These are phyloP conservation scores for Recurvirostra avosetta DNA, from an alignment of 2,113 vertebrate species.

Conservation along the genomic window DNA sequence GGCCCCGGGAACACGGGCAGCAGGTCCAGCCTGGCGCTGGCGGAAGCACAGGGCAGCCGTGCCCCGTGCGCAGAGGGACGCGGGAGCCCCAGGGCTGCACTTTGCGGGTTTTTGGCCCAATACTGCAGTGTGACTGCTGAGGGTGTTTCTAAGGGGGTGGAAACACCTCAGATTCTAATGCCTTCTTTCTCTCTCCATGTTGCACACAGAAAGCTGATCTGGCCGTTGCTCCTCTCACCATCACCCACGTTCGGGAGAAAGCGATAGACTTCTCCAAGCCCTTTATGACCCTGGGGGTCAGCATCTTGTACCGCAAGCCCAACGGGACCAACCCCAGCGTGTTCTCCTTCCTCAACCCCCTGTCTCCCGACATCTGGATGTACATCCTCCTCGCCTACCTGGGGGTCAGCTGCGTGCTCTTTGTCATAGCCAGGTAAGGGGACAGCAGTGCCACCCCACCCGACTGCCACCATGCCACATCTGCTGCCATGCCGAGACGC, in stretches of 20 bases:
- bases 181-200: neutral
- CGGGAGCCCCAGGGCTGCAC: fast-evolving
- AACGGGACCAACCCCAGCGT: conserved; percentile 96
- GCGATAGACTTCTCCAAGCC: conserved; percentile 98
- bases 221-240: conserved; percentile 95
- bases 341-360: conserved; percentile 97
- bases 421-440: conserved; percentile 96
- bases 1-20: neutral
- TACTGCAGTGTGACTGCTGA: neutral
- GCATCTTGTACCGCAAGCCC: conserved; percentile 95
- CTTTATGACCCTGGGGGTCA: conserved; percentile 96
- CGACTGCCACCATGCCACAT: fast-evolving
- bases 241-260: conserved; percentile 94
- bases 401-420: conserved; percentile 97
- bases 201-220: conserved; percentile 89
- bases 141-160: neutral
- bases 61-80: fast-evolving
- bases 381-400: conserved; percentile 97
- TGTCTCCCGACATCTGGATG: conserved; percentile 98
- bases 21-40: neutral
- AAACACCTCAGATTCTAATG: neutral
- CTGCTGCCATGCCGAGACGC: neutral
- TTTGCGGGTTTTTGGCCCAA: fast-evolving
- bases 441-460: neutral
- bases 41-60: neutral